Base-by-base conservation (phyloP, 2,888 invertebrate species). In the Caenorhabditis becei region DNA sequence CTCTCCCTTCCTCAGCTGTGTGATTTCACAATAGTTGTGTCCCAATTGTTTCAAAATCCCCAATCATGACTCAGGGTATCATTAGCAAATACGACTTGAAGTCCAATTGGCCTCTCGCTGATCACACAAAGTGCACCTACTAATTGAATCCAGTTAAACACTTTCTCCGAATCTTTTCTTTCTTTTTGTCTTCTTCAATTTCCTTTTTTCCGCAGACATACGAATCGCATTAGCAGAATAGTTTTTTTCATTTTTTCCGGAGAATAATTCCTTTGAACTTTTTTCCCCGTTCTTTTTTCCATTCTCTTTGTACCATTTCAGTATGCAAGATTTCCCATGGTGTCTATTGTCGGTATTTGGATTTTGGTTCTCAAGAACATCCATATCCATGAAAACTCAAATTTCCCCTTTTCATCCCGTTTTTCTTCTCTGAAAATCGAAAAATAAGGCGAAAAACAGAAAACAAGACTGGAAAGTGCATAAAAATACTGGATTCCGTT, bases 391-490 rank as follows among this genome's bases (percentile, higher is more conserved):
- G 5, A 32, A 32, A 32, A 32, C 32, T 32, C 32, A 32, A 32
- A 32, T 32, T 32, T 32, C 32, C 10, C 32, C 32, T 32, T 32
- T 32, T 10, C 32, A n/a, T n/a, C n/a, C n/a, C n/a, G n/a, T n/a
- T n/a, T n/a, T n/a, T n/a, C n/a, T n/a, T n/a, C n/a, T n/a, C n/a
- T n/a, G n/a, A n/a, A n/a, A n/a, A n/a, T n/a, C n/a, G n/a, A 10
- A 32, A 7, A 32, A 32, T 10, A 32, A 32, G 32, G 32, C 8
- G 26, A 51, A 24, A 1, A 51, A 51, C 8, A 20, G 49, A 37
- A 58, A 58, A 58, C 35, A 58, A 58, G 58, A 35, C 54, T 37
- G 14, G 20, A 59, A 44, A 59, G 59, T 59, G 59, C 44, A 59
- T 59, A 1, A 32, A 26, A 56, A 56, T 56, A 32, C 56, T 56